Conservation (phyloP, 2,113 vertebrate genomes). For the Chauna torquata region DNA sequence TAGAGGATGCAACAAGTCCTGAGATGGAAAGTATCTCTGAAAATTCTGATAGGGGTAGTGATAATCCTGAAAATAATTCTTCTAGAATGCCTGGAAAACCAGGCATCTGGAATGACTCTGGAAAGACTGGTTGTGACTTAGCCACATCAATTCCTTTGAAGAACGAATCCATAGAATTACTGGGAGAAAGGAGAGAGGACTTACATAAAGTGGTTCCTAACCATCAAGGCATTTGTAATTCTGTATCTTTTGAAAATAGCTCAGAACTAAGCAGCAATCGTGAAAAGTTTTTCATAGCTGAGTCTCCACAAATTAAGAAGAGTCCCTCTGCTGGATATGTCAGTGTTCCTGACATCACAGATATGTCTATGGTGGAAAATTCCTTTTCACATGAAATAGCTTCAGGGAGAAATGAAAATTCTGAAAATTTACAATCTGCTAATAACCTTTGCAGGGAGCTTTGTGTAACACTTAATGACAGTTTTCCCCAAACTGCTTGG, state of each 20-base stretch:
- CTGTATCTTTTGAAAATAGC: background rate
- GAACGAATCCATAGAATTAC: background rate
- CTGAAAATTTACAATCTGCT: background rate
- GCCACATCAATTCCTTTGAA: background rate
- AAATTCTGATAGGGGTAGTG: constrained; percentile 1
- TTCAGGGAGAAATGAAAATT: constrained; percentile 35
- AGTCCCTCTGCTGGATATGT: background rate
- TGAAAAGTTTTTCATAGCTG: background rate
- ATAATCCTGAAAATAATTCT: constrained; percentile 28
- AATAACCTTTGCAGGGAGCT: background rate
- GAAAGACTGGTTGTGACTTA: background rate
- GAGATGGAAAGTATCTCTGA: background rate
- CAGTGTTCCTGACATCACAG: background rate
- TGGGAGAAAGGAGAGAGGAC: background rate
- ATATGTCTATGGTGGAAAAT: background rate
- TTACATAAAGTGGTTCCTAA: background rate
- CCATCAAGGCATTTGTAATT: background rate
- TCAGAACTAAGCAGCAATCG: background rate
- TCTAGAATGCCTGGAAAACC: background rate
- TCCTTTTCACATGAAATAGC: constrained; percentile 21
- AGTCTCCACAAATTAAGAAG: background rate
- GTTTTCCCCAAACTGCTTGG: constrained; percentile 75
- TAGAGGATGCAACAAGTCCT: background rate
- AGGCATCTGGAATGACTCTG: background rate
- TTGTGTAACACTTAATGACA: background rate